Conservation (phyloP, 2,888 invertebrate species). For the Machimus atricapillus region DNA sequence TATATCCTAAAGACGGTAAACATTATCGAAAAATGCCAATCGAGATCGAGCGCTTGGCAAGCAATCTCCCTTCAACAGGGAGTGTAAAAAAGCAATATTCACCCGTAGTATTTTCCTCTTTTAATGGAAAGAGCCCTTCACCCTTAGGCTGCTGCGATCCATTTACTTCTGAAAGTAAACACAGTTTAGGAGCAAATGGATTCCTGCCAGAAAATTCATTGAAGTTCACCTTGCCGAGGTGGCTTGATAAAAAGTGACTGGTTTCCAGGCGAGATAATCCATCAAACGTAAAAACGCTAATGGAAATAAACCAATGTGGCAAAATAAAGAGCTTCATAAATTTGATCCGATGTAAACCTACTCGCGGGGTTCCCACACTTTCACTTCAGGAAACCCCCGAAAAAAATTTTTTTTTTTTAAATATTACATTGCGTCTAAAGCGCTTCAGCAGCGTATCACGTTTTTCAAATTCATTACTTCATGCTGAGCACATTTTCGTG, state of each 20-base stretch:
- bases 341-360: neutral
- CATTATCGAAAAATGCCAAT: neutral
- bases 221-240: neutral
- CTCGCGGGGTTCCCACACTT: neutral
- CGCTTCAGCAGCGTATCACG: neutral
- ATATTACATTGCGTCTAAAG: neutral
- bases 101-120: neutral
- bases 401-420: neutral
- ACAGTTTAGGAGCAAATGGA: neutral
- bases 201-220: neutral
- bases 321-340: neutral
- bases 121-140: neutral
- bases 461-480: neutral
- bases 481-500: constrained; percentile 6
- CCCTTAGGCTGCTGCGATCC: neutral
- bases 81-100: neutral
- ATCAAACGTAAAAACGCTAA: neutral
- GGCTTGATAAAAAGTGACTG: neutral
- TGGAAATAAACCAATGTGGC: neutral
- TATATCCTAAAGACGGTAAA: neutral
- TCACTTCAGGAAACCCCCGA: neutral
- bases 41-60: neutral
- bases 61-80: neutral
- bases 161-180: neutral
- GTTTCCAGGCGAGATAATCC: neutral